Evolutionary conservation across 2,888 invertebrate species (phyloP).

Genomic region (Trichacis sp.): DNA sequence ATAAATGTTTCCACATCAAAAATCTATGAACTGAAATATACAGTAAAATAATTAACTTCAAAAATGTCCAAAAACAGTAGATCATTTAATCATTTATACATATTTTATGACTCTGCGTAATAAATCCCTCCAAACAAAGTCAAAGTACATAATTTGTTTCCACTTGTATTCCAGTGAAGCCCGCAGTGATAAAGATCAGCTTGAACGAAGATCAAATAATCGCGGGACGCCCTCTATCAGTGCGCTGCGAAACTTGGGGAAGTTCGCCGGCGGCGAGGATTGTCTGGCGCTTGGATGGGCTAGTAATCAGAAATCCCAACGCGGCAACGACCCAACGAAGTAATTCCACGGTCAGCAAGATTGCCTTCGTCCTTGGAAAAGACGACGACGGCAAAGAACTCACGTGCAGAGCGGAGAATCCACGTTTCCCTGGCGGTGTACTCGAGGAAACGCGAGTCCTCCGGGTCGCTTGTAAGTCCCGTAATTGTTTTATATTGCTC

Average conservation of each 20-base stretch:
- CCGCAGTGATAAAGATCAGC: conserved; percentile 80
- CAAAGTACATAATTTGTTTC: background rate
- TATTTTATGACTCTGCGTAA: too few species aligned
- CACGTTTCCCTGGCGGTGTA: conserved; percentile 85
- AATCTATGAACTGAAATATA: too few species aligned
- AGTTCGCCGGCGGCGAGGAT: conserved; percentile 87
- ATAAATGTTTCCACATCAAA: too few species aligned
- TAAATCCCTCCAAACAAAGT: background rate
- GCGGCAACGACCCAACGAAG: conserved; percentile 72
- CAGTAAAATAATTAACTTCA: too few species aligned
- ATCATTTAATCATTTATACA: too few species aligned
- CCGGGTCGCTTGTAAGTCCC: conserved; percentile 85
- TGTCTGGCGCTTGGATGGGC: conserved; percentile 83
- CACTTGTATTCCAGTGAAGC: conserved; percentile 76
- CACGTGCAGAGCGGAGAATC: conserved; percentile 87
- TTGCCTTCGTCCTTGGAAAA: conserved; percentile 80
- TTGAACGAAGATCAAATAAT: conserved; percentile 79
- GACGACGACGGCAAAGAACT: conserved; percentile 87
- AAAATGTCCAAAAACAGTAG: too few species aligned
- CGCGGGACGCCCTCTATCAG: conserved; percentile 80
- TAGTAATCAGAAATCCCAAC: conserved; percentile 75
- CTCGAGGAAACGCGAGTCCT: conserved; percentile 83
- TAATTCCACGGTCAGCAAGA: conserved; percentile 77
- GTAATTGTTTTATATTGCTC: conserved; percentile 19
- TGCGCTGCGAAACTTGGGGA: conserved; percentile 84